Evolutionary conservation across 35 echinoderm and acorn worm genomes (phyloP).

Genomic region (Ophiothrix spiculata): DNA sequence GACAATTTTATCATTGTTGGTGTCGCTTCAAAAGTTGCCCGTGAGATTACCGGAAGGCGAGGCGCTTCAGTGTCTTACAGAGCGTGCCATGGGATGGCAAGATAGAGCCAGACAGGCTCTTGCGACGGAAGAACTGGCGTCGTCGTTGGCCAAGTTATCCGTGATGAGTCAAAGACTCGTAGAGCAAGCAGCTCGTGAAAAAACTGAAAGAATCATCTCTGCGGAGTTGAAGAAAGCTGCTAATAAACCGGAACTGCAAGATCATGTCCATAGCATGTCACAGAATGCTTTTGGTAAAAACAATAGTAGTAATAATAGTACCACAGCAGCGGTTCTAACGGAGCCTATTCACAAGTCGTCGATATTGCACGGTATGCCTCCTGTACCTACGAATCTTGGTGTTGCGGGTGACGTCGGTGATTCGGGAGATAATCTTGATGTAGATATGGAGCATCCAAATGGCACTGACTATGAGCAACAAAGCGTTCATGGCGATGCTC

Average conservation of each 20-base stretch:
- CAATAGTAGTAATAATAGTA: no score
- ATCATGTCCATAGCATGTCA: conserved; percentile 44
- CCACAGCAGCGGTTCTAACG: not conserved
- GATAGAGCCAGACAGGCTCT: conserved; percentile 86
- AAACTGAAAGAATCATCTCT: conserved; percentile 64
- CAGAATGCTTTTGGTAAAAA: conserved; percentile 36
- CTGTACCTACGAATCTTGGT: conserved; percentile 46
- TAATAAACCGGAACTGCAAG: conserved; percentile 59
- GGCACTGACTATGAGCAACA: not conserved
- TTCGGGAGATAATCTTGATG: not conserved
- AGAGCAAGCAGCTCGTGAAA: conserved; percentile 66
- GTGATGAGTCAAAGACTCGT: conserved; percentile 67
- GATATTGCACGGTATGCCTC: conserved; percentile 80
- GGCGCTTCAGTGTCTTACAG: conserved; percentile 93
- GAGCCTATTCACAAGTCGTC: conserved; percentile 46
- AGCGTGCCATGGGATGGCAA: conserved; percentile 97
- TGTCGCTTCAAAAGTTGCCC: conserved; percentile 91
- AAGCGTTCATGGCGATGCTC: not conserved
- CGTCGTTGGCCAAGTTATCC: conserved; percentile 70
- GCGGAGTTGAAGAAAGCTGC: conserved; percentile 72
- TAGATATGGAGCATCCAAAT: not conserved
- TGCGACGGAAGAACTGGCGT: conserved; percentile 87
- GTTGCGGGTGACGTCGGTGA: conserved; percentile 6
- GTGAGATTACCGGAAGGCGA: conserved; percentile 94
- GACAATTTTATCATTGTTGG: conserved; percentile 87